Evolutionary conservation across 1,140 invertebrate species (phyloP).

Genomic region (Drosophila nebulosa): DNA sequence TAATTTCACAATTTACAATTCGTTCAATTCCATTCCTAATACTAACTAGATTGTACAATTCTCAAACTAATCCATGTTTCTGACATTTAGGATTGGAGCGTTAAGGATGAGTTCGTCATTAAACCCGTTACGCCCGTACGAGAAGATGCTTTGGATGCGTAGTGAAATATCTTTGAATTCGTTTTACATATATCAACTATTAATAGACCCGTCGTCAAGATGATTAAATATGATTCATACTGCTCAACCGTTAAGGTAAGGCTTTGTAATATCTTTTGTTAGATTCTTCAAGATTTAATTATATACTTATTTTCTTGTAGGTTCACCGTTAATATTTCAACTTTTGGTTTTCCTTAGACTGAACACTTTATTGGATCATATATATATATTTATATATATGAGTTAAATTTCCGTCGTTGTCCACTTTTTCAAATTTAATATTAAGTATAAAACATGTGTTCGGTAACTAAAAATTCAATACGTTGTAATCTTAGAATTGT

Average conservation of each 20-base stretch:
- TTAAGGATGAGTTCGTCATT: neutral
- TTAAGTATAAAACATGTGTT: conserved; percentile 19
- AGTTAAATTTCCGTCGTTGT: neutral
- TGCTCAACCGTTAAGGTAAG: neutral
- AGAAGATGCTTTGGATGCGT: neutral
- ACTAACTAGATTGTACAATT: neutral
- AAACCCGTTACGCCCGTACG: neutral
- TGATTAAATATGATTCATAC: neutral
- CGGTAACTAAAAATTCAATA: conserved; percentile 28
- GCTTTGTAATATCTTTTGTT: neutral
- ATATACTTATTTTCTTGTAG: neutral
- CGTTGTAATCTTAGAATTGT: conserved; percentile 36
- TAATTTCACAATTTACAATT: neutral
- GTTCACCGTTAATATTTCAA: neutral
- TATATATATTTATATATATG: neutral
- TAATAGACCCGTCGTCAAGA: neutral
- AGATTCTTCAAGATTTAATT: neutral
- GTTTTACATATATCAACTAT: neutral
- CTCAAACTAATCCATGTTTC: neutral
- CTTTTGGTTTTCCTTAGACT: neutral
- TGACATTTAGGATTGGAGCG: neutral
- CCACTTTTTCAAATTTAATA: conserved; percentile 14
- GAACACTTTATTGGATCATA: neutral
- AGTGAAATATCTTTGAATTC: neutral
- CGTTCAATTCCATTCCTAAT: neutral